Evolutionary conservation across 2,797 vertebrate genomes (phyloP).

Genomic region (Notamacropus eugenii): DNA sequence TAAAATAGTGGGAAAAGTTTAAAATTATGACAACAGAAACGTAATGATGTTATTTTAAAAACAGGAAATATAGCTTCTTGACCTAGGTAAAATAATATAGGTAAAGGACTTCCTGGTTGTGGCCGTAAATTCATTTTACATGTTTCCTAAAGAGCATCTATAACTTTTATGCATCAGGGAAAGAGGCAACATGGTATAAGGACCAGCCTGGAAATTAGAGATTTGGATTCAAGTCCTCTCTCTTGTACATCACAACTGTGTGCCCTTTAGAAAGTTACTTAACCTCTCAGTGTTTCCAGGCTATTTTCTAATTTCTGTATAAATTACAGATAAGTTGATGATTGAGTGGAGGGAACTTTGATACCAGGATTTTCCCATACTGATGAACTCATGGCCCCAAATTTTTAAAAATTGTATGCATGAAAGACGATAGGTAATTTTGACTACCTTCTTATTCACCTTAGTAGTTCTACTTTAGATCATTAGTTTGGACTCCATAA

Average conservation of each 20-base stretch:
- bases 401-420: neutral
- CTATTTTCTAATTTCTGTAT: neutral
- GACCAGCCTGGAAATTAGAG: neutral
- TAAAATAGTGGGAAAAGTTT: conserved; percentile 20
- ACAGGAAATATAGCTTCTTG: neutral
- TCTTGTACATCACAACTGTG: neutral
- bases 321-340: neutral
- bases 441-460: neutral
- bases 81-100: neutral
- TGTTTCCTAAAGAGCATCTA: neutral
- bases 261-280: neutral
- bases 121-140: neutral
- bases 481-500: conserved; percentile 22
- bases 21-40: neutral
- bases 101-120: neutral
- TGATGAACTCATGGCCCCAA: neutral
- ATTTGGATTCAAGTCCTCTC: neutral
- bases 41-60: neutral
- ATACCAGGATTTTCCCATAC: neutral
- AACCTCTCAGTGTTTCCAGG: neutral
- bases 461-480: neutral
- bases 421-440: neutral
- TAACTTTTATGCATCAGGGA: neutral
- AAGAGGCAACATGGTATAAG: neutral
- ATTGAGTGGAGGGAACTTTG: neutral